These are phyloP conservation scores for Nymphicus hollandicus DNA, from an alignment of 2,113 vertebrate species.

Conservation along the genomic window DNA sequence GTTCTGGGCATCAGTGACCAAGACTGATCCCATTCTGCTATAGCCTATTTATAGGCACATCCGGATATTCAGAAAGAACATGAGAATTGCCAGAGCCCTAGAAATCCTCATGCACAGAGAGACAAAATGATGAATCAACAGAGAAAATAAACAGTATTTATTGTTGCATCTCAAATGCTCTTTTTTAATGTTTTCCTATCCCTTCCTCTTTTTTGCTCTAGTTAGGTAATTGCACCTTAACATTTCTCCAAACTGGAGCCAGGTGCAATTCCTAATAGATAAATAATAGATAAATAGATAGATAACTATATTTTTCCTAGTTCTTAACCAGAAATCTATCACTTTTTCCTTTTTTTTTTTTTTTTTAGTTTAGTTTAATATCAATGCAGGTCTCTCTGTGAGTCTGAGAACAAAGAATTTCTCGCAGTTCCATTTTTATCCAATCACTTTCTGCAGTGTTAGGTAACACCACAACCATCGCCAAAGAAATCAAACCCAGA, in stretches of 20 bases:
- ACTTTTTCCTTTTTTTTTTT: fast-evolving
- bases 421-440: neutral
- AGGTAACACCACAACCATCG: neutral
- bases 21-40: neutral
- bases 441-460: neutral
- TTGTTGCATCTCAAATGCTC: neutral
- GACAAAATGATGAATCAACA: fast-evolving
- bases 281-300: neutral
- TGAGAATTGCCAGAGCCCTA: neutral
- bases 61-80: neutral
- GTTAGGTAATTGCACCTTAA: too few relatives aligned
- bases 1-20: neutral
- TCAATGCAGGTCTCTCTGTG: neutral
- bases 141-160: neutral
- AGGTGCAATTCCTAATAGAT: neutral
- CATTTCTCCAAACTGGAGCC: neutral
- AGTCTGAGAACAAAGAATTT: neutral
- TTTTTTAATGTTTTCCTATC: neutral
- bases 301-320: neutral
- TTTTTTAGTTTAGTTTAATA: too few relatives aligned
- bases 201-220: neutral
- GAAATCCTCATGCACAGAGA: neutral
- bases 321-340: neutral
- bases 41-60: neutral
- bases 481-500: neutral